Evolutionary conservation across 37 sponge, comb jelly and placozoan genomes (phyloP).

Genomic region (Lycopodina hypogea): DNA sequence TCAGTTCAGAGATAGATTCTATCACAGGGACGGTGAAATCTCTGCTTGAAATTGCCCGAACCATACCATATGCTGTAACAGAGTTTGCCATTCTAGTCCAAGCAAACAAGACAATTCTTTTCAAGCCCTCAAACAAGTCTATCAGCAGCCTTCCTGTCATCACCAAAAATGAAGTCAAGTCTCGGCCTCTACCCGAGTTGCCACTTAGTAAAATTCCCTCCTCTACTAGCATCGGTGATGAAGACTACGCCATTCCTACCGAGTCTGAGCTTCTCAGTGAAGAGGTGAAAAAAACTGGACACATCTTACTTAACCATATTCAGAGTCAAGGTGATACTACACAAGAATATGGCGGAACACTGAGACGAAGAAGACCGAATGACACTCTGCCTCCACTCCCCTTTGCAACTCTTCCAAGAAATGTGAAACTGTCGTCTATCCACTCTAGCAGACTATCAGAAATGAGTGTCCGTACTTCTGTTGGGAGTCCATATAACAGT

Average conservation of each 20-base stretch:
- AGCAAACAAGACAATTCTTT: slow-evolving; percentile 57
- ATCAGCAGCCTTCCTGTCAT: slow-evolving; percentile 42
- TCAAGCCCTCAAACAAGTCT: slow-evolving; percentile 12
- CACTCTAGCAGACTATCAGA: not conserved
- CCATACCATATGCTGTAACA: slow-evolving; percentile 46
- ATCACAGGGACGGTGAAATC: slow-evolving; percentile 65
- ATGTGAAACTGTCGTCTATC: not conserved
- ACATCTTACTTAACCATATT: not conserved
- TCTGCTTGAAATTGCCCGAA: slow-evolving; percentile 49
- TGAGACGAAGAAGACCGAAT: slow-evolving; percentile 45
- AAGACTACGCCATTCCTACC: slow-evolving; percentile 23
- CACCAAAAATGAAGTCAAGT: slow-evolving; percentile 58
- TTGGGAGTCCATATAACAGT: not conserved
- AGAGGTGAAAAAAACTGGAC: not conserved
- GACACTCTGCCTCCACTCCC: slow-evolving; percentile 64
- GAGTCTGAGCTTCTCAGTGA: not conserved
- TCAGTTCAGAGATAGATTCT: slow-evolving; percentile 30
- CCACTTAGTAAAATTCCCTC: not conserved
- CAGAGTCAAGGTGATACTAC: not conserved
- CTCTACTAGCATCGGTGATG: not conserved
- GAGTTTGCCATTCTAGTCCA: slow-evolving; percentile 52
- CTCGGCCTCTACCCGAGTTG: slow-evolving; percentile 53
- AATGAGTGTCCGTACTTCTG: not conserved
- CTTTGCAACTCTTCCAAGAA: slow-evolving; percentile 25
- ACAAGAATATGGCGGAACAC: not conserved